Evolutionary conservation across 2,113 vertebrate species (phyloP).

Genomic region (Macrotus californicus): DNA sequence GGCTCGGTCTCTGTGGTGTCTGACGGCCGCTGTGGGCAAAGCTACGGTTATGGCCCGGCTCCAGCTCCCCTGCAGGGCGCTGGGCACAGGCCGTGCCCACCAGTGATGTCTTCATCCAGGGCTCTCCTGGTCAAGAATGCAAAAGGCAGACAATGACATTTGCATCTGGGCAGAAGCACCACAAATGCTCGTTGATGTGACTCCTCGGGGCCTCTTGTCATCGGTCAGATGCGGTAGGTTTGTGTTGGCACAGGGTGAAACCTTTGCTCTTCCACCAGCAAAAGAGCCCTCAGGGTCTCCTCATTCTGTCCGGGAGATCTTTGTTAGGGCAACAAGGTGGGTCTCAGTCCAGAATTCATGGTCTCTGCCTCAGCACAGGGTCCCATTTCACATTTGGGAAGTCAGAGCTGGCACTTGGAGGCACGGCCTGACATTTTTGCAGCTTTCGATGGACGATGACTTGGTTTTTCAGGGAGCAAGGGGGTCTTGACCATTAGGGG

Average conservation of each 20-base stretch:
- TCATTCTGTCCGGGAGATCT: neutral
- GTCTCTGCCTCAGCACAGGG: neutral
- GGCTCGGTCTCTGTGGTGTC: neutral
- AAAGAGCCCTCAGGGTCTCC: neutral
- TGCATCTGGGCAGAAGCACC: slow-evolving; percentile 6
- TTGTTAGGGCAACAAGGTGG: neutral
- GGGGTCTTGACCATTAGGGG: neutral
- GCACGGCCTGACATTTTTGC: neutral
- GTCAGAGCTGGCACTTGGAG: neutral
- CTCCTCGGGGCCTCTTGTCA: neutral
- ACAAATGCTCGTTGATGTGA: neutral
- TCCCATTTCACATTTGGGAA: neutral
- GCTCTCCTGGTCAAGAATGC: neutral
- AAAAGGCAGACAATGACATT: slow-evolving; percentile 46
- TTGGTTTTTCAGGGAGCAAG: neutral
- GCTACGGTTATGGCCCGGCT: neutral
- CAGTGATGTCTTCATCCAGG: neutral
- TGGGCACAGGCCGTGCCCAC: neutral
- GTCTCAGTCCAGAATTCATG: neutral
- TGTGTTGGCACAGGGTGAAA: neutral
- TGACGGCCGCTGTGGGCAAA: neutral
- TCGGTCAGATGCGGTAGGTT: neutral
- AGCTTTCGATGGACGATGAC: neutral
- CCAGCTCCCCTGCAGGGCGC: neutral
- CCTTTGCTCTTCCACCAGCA: neutral